Evolutionary conservation across 2,797 vertebrate species (phyloP), one percentile per base, ranked within the genome.

Genomic region (Tauraco hartlaubi): DNA sequence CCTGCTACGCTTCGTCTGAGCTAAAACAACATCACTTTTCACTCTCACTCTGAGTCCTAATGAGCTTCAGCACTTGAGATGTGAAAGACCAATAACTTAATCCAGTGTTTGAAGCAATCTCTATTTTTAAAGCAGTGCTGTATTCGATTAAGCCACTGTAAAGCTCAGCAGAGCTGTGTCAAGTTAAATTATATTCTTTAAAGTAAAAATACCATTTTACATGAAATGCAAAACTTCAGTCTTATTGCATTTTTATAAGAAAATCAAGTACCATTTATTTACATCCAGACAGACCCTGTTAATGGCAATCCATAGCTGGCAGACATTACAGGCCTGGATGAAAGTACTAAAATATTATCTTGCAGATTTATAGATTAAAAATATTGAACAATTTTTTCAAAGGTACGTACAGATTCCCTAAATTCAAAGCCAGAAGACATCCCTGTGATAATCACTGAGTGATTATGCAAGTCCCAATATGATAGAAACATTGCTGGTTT

Each of bases 71-170:
- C 52, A 61, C 92, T 91, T 78, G 69, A 86, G 91, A 97, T 18
- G 85, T 82, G 88, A 95, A 94, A 94, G 91, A 94, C 91, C 96
- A 96, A 96, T 93, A 95, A 94, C 69, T 90, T 97, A 94, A 97
- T 94, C 91, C 96, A 81, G 91, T 91, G 91, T 94, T 97, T 94
- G 88, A 94, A 95, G 88, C 17, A 5, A 92, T 88, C 55, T 26
- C 74, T 92, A 37, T 84, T 95, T 94, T 96, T 95, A 94, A 96
- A 92, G 82, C 79, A 76, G 77, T 56, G 69, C 91, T 96, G 90
- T 67, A 51, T 95, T 96, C 94, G 92, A 96, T 95, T 96, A 97
- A 97, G 88, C 85, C 85, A 88, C 94, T 56, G 67, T 88, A 96
- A 94, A 86, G 55, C 85, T 86, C 76, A 61, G 55, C 85, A 96